Evolutionary conservation across 2,113 vertebrate species (phyloP), one percentile per base, ranked within the genome.

Genomic region (Terrapene triunguis): DNA sequence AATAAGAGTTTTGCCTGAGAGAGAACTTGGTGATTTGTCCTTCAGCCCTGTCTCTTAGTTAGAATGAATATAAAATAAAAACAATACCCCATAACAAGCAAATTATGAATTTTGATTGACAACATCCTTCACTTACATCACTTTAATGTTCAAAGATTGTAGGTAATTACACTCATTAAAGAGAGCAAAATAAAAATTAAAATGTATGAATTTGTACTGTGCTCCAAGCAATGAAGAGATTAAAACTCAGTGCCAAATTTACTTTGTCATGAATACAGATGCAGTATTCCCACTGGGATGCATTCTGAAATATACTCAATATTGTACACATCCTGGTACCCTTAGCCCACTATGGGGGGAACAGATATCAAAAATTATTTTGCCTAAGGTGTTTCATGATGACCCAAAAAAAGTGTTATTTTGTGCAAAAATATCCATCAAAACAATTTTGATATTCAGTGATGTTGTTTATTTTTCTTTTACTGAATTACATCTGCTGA

Each of bases 161-260:
- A 91, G 89, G 93, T 97, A 97, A 97, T 97, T 97, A 89, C 85
- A 96, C 44, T 95, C 94, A 96, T 88, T 96, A 96, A 92, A 95
- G 72, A 17, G 4, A 80, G 92, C 92, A 97, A 97, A 97, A 96
- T 96, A 92, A 96, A 96, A 97, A 97, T 96, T 95, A 94, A 96
- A 96, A 97, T 96, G 85, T 97, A 97, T 96, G 88, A 92, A 93
- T 97, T 94, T 95, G 84, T 97, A 85, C 93, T 91, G 55, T 96
- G 89, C 93, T 95, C 16, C 89, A 80, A 93, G 94, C 92, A 94
- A 96, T 94, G 82, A 87, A 96, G 89, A 94, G 84, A 96, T 95
- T 96, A 95, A 93, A 97, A 97, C 94, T 96, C 96, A 85, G 24
- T 97, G 92, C 89, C 96, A 96, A 93, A 96, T 97, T 96, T 95